phyloP scores from a whole-genome alignment of 2,888 invertebrate species.

The Prosopocoilus inquinatus region DNA sequence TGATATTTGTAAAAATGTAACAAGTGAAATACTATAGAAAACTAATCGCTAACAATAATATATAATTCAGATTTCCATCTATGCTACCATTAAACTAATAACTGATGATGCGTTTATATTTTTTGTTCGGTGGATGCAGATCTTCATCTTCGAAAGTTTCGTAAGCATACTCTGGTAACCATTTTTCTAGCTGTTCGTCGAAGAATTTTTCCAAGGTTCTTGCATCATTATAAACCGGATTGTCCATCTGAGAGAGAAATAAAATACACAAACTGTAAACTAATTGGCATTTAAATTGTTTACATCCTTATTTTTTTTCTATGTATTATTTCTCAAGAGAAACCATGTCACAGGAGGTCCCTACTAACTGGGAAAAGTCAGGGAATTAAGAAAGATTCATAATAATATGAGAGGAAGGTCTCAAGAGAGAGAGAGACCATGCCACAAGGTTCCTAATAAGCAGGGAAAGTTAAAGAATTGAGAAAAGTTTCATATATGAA shows the following conservation, averaged over 20 bases:
- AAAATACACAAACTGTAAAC: too few species aligned
- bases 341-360: too few species aligned
- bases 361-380: too few species aligned
- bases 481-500: too few species aligned
- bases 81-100: slow-evolving; percentile 39
- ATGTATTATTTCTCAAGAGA: too few species aligned
- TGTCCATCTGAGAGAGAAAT: slow-evolving; percentile 62
- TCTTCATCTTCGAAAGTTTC: slow-evolving; percentile 55
- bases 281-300: too few species aligned
- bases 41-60: not conserved
- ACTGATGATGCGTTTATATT: slow-evolving; percentile 53
- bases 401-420: too few species aligned
- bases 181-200: slow-evolving; percentile 76
- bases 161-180: slow-evolving; percentile 74
- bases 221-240: slow-evolving; percentile 74
- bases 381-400: too few species aligned
- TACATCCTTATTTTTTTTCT: too few species aligned
- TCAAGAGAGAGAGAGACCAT: too few species aligned
- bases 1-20: not conserved
- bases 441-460: too few species aligned
- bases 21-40: slow-evolving; percentile 2
- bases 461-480: too few species aligned
- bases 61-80: not conserved
- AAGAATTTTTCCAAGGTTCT: slow-evolving; percentile 83
- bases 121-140: slow-evolving; percentile 54